Percentiles rank a stretch among this genome's conserved stretches.
phyloP scores from a whole-genome alignment of 2,888 invertebrate species.

The Amiota mariae region DNA sequence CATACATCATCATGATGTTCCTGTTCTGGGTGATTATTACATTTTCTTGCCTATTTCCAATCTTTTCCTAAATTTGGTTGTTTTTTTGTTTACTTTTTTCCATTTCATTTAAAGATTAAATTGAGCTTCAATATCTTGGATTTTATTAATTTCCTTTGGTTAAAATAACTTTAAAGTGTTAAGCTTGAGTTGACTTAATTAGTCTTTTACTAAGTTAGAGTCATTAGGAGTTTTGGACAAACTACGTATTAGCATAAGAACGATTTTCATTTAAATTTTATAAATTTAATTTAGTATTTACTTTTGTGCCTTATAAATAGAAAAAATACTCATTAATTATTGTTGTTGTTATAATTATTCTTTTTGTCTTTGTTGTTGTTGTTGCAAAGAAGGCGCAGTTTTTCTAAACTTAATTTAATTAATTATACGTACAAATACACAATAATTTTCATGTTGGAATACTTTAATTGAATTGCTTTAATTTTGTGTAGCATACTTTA shows the following conservation, averaged over 20 bases:
- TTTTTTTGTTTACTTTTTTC: too few species aligned
- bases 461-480: conserved; percentile 29
- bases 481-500: conserved; percentile 23
- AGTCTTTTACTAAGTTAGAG: too few species aligned
- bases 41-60: too few species aligned
- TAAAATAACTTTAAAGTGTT: too few species aligned
- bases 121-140: conserved; percentile 28
- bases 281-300: conserved; percentile 30
- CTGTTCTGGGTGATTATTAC: too few species aligned
- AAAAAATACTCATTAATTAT: conserved; percentile 25
- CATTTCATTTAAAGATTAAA: background rate
- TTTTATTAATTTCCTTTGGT: too few species aligned
- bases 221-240: background rate
- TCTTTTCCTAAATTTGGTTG: too few species aligned
- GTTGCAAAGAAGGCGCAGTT: conserved; percentile 54
- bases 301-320: conserved; percentile 45
- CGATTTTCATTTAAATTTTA: conserved; percentile 35
- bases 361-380: conserved; percentile 1
- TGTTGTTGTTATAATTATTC: conserved; percentile 44
- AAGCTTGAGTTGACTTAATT: too few species aligned
- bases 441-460: conserved; percentile 3
- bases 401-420: background rate
- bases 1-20: too few species aligned
- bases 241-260: background rate
- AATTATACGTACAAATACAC: background rate